Conservation (phyloP, 2,888 invertebrate genomes). For the Mythimna loreyi region DNA sequence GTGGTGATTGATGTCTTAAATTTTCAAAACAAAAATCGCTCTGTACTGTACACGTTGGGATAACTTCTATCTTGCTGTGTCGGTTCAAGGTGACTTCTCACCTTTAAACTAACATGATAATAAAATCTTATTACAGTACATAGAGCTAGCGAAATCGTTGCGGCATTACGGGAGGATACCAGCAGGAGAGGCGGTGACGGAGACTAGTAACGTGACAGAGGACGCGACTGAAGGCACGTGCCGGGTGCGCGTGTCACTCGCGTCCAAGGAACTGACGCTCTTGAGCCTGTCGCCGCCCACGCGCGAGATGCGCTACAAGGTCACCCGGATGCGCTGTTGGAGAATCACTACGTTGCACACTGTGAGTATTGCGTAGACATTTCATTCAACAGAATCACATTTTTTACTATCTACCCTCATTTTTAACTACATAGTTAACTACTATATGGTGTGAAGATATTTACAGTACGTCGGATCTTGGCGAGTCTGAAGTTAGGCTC, state of each 20-base stretch:
- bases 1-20: neutral
- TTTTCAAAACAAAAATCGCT: neutral
- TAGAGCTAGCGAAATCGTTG: constrained; percentile 95
- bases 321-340: constrained; percentile 99
- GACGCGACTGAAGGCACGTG: constrained; percentile 68
- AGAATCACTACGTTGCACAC: constrained; percentile 96
- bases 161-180: constrained; percentile 97
- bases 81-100: neutral
- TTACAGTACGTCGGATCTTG: no score
- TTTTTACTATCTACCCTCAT: no score
- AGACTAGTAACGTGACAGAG: constrained; percentile 74
- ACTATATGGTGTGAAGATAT: no score
- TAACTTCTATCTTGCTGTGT: neutral
- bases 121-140: constrained; percentile 92
- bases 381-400: neutral
- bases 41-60: neutral
- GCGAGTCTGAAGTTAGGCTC: no score
- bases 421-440: no score
- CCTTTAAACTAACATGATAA: neutral
- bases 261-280: constrained; percentile 96
- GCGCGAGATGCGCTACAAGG: constrained; percentile 97
- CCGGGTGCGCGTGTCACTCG: constrained; percentile 93
- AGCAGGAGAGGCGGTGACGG: constrained; percentile 85
- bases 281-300: constrained; percentile 91
- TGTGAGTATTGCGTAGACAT: constrained; percentile 83